phyloP scores from a whole-genome alignment of 2,888 invertebrate species.

The Mythimna ferrago region DNA sequence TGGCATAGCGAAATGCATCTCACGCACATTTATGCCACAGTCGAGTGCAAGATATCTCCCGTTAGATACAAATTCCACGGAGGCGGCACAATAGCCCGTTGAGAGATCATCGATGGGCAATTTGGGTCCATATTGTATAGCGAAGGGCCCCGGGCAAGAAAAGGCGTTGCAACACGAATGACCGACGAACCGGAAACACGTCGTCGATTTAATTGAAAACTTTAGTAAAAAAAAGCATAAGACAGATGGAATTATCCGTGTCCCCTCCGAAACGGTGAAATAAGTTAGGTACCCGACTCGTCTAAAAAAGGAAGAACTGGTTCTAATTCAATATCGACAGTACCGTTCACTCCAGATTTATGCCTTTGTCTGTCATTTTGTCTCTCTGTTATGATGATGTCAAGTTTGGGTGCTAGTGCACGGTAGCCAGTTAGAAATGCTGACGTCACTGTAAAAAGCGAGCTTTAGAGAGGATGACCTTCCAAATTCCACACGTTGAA shows the following conservation, averaged over 20 bases:
- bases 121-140: constrained; percentile 81
- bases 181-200: constrained; percentile 77
- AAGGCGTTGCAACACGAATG: constrained; percentile 71
- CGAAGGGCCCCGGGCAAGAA: constrained; percentile 76
- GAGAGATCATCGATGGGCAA: constrained; percentile 79
- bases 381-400: constrained; percentile 30
- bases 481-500: constrained; percentile 48
- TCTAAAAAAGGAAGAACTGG: constrained; percentile 64
- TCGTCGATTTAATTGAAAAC: constrained; percentile 80
- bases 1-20: constrained; percentile 80
- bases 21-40: constrained; percentile 76
- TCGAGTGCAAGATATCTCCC: constrained; percentile 82
- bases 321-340: constrained; percentile 69
- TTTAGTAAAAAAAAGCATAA: constrained; percentile 74
- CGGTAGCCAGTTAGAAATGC: constrained; percentile 35
- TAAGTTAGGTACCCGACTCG: constrained; percentile 57
- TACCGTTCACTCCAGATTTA: constrained; percentile 71
- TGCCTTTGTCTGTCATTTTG: constrained; percentile 36
- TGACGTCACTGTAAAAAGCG: constrained; percentile 51
- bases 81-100: constrained; percentile 79
- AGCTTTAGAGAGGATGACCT: constrained; percentile 40
- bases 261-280: constrained; percentile 69
- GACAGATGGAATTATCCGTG: constrained; percentile 75
- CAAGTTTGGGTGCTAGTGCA: constrained; percentile 5
- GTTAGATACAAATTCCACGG: constrained; percentile 83